A percentile compares a stretch with the other conserved stretches of the same genome.
phyloP scores from a whole-genome alignment of 2,888 invertebrate genomes.

The Ernsta delagoae region DNA sequence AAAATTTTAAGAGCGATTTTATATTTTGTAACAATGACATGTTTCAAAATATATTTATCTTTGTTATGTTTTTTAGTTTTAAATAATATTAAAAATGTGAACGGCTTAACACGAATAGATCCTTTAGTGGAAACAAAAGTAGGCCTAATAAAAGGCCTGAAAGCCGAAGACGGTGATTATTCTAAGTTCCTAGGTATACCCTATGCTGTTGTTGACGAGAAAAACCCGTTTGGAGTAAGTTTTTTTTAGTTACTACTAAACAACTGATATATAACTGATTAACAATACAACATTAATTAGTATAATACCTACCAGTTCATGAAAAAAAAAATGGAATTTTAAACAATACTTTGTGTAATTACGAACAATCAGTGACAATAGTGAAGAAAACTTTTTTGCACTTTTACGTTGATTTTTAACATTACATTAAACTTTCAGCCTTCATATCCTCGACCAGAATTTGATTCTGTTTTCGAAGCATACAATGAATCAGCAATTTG shows the following conservation, averaged over 20 bases:
- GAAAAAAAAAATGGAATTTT: too few species aligned
- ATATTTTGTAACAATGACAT: not conserved
- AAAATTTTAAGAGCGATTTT: not conserved
- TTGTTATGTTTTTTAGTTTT: slow-evolving; percentile 5
- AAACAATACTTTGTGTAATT: too few species aligned
- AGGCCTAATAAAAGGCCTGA: slow-evolving; percentile 49
- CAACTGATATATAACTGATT: too few species aligned
- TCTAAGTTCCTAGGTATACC: slow-evolving; percentile 56
- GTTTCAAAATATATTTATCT: not conserved
- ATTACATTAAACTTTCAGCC: not conserved
- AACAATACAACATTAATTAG: too few species aligned
- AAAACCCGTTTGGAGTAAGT: slow-evolving; percentile 57
- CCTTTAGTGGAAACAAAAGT: slow-evolving; percentile 45
- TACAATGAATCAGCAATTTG: slow-evolving; percentile 54
- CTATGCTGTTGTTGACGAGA: slow-evolving; percentile 48
- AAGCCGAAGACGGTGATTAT: slow-evolving; percentile 51
- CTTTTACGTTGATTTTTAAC: too few species aligned
- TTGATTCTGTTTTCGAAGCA: slow-evolving; percentile 54
- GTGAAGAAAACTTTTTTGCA: too few species aligned
- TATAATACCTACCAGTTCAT: too few species aligned
- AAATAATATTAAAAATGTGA: not conserved
- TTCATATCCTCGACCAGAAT: slow-evolving; percentile 46
- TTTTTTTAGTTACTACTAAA: too few species aligned
- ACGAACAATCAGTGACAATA: too few species aligned
- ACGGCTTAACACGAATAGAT: slow-evolving; percentile 20